Evolutionary conservation across 1,140 invertebrate genomes (phyloP), one percentile per base, ranked within the genome.

Genomic region (Monomorium pharaonis): DNA sequence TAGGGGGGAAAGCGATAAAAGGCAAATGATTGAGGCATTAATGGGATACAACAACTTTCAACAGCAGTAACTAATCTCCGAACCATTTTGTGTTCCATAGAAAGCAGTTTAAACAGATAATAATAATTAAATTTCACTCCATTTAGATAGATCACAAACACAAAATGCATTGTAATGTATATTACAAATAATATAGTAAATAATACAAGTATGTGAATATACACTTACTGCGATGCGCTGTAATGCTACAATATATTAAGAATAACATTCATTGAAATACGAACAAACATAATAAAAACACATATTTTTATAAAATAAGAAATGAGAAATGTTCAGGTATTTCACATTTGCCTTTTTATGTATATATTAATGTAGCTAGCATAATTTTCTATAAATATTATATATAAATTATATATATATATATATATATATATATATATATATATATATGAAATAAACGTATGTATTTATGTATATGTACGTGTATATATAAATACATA

Each of bases 331-430:
- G 89, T 93, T 94, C 94, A 93, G 93, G 92, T 94, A 94, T 94
- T 94, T 94, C 93, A 95, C 94, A 93, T 95, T 94, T 95, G 94
- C 93, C 94, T 95, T 95, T 94, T 92, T 94, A 94, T 95, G 93
- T 95, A 94, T 90, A 94, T 94, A 95, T 94, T 85, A 91, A 94
- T 91, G 92, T 94, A 95, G 93, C 92, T 95, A 95, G 92, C 88
- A 91, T 93, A 94, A 95, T 94, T 94, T 95, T 94, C 92, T 94
- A 94, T 94, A 94, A 92, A 93, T 92, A 92, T 83, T 88, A 90
- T 90, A 88, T 37, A 65, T 65, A 65, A 27, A 62, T n/a, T 12
- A 65, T 77, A 85, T 86, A 76, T 80, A 87, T 90, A 91, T 86
- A 88, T 84, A 85, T 70, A 65, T 51, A n/a, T n/a, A n/a, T n/a